Conservation (phyloP, 2,797 vertebrate species). For the Molossus molossus region DNA sequence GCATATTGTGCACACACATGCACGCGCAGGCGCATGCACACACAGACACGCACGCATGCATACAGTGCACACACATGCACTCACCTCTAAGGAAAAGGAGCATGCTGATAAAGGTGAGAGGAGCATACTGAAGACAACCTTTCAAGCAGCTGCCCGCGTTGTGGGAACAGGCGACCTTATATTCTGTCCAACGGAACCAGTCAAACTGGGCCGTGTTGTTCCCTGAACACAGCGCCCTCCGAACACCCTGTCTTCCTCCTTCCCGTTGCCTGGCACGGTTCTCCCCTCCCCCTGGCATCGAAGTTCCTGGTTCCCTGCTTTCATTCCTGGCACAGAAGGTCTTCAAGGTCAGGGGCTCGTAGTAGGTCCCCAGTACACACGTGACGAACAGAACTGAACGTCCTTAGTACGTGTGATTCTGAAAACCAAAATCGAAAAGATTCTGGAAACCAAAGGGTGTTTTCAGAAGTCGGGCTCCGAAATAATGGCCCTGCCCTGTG, state of each 20-base stretch:
- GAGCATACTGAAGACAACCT: not conserved
- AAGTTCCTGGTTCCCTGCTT: not conserved
- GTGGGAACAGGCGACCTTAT: not conserved
- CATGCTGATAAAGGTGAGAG: conserved; percentile 20
- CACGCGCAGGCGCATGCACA: not conserved
- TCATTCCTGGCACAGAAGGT: not conserved
- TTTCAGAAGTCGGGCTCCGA: not conserved
- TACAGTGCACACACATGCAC: no score
- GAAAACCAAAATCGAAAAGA: not conserved
- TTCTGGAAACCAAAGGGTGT: not conserved
- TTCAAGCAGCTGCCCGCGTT: conserved; percentile 10
- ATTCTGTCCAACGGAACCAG: conserved; percentile 39
- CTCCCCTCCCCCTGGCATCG: not conserved
- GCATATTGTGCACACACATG: no score
- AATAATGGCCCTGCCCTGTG: not conserved
- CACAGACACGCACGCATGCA: not conserved
- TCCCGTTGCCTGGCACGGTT: not conserved
- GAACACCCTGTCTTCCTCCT: not conserved
- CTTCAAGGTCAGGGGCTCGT: not conserved
- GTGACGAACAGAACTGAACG: not conserved
- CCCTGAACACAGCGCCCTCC: conserved; percentile 46
- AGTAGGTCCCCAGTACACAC: not conserved
- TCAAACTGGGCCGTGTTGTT: conserved; percentile 29
- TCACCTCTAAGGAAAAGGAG: conserved; percentile 9
- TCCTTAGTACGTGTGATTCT: not conserved